Evolutionary conservation across 2,888 invertebrate genomes (phyloP), one percentile per base, ranked within the genome.

Genomic region (Pogonocherus hispidulus): DNA sequence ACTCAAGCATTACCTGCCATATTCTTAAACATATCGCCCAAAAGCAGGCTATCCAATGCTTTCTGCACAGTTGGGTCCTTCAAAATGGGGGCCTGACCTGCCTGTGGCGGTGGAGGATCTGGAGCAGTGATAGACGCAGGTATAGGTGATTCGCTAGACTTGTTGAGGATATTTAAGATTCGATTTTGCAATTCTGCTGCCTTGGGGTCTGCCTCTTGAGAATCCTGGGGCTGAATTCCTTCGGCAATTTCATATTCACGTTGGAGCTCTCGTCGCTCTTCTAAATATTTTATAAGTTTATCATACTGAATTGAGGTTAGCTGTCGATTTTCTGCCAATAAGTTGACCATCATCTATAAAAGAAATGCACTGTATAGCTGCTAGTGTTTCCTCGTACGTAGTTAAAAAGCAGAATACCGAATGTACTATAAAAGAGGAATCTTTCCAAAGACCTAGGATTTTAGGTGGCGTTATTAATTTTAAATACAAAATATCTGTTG

Each of bases 301-400:
- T 95, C 94, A 75, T 94, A 95, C 82, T 95, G 94, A 16, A 91
- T 81, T 0, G 92, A 91, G 0, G 94, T 93, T 46, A 95, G 85
- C 11, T 92, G 90, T 57, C 93, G 89, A 79, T 95, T 95, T 80
- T 95, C 94, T 0, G 94, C 93, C 47, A 97, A 86, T 81, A 95
- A 90, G 67, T 94, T 94, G 1, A 97, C 84, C 41, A 95, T 84
- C 60, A 90, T 82, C 84, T 85, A 63, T 37, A 80, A 84, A 69
- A 82, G 74, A 60, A 44, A 51, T 63, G 16, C 14, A 55, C 54
- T n/a, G n/a, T n/a, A n/a, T n/a, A n/a, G n/a, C n/a, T n/a, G n/a
- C n/a, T n/a, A n/a, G n/a, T n/a, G n/a, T n/a, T n/a, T n/a, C n/a
- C n/a, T n/a, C n/a, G n/a, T n/a, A n/a, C n/a, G n/a, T n/a, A n/a